phyloP scores from a whole-genome alignment of 2,888 invertebrate genomes.

The Syrista parreyssii region DNA sequence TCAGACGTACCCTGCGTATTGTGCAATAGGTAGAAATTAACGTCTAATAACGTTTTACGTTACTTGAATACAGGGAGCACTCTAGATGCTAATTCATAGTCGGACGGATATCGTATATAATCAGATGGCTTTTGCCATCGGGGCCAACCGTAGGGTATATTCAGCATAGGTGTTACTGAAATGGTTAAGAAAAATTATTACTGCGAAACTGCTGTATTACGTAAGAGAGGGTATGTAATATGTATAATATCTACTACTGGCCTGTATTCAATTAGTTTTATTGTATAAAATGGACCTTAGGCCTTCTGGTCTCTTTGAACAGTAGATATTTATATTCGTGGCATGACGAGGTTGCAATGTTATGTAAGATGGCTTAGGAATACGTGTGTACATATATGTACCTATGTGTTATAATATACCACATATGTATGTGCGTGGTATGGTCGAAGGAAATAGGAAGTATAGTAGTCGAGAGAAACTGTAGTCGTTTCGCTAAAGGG shows the following conservation, averaged over 20 bases:
- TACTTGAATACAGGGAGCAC: neutral
- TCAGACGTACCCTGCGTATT: neutral
- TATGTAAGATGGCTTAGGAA: neutral
- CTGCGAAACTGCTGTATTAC: neutral
- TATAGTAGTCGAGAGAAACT: neutral
- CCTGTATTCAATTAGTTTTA: neutral
- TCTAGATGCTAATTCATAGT: neutral
- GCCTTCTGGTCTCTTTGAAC: neutral
- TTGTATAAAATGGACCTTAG: neutral
- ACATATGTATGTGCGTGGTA: neutral
- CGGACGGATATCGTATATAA: neutral
- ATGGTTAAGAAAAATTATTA: neutral
- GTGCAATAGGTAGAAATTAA: neutral
- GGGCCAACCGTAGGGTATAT: neutral
- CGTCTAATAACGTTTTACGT: neutral
- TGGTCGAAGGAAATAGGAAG: neutral
- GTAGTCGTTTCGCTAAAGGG: neutral
- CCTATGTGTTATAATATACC: neutral
- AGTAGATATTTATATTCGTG: neutral
- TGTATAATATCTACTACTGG: neutral
- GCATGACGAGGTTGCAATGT: neutral
- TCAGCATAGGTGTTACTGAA: neutral
- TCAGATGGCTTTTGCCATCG: neutral
- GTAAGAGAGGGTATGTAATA: neutral
- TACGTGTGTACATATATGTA: neutral